A percentile compares a stretch with the other conserved stretches of the same genome.
Evolutionary conservation across 2,888 invertebrate genomes (phyloP).

Genomic region (Adineta ricciae): DNA sequence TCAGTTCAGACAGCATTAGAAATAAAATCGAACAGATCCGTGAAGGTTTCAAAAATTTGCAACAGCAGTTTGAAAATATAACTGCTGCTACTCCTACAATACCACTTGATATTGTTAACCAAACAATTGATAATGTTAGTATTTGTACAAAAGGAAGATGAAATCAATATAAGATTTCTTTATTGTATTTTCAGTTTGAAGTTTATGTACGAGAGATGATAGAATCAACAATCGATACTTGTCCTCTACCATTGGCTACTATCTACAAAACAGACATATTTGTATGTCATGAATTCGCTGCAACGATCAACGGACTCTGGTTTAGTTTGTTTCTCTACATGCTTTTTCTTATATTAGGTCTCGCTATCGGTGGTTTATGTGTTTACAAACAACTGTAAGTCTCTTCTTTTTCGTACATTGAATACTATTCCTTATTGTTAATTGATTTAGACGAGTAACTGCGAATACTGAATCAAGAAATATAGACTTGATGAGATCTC

Average conservation of each 20-base stretch:
- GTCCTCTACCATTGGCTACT: background rate
- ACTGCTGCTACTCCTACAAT: background rate
- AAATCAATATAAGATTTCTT: background rate
- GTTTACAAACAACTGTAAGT: background rate
- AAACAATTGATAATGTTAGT: background rate
- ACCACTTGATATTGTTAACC: background rate
- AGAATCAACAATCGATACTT: background rate
- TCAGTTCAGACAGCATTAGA: background rate
- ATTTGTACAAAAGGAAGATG: background rate
- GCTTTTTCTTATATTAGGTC: background rate
- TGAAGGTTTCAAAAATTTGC: background rate
- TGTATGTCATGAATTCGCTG: background rate
- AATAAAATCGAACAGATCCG: background rate
- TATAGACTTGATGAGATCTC: too few species aligned
- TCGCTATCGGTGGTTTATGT: background rate
- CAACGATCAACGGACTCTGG: background rate
- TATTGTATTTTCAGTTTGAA: background rate
- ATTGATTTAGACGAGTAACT: too few species aligned
- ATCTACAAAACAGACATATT: background rate
- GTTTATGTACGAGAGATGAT: background rate
- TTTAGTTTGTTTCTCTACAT: background rate
- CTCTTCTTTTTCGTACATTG: too few species aligned
- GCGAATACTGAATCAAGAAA: too few species aligned
- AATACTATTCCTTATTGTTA: too few species aligned
- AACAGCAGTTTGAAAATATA: background rate